Evolutionary conservation across 2,888 invertebrate genomes (phyloP).

Genomic region (Diplolepis rosae): DNA sequence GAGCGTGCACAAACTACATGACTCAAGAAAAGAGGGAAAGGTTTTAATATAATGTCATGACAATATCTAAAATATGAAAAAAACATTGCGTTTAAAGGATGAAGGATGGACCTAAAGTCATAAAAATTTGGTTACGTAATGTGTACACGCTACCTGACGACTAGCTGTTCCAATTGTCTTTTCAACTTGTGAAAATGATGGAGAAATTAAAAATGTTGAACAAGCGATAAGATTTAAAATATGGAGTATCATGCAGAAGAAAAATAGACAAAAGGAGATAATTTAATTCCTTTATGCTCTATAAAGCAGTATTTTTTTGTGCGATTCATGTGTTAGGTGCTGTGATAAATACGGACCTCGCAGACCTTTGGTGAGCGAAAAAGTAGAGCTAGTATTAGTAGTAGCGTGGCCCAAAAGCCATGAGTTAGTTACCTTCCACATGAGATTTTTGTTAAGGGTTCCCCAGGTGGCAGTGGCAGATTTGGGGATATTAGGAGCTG

Average conservation of each 20-base stretch:
- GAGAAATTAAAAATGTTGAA: neutral
- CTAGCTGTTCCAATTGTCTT: neutral
- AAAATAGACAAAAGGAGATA: neutral
- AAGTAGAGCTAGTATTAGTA: conserved; percentile 39
- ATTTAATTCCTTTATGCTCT: conserved; percentile 2
- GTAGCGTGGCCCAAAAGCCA: conserved; percentile 42
- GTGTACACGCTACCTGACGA: no score
- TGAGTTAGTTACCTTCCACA: conserved; percentile 78
- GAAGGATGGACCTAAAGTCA: no score
- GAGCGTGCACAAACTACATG: no score
- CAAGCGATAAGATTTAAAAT: neutral
- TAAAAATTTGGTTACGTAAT: no score
- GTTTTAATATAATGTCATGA: no score
- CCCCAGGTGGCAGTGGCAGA: conserved; percentile 79
- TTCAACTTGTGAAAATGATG: neutral
- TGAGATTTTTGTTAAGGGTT: conserved; percentile 79
- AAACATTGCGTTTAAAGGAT: no score
- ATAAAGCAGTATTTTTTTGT: conserved; percentile 16
- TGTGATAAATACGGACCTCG: conserved; percentile 1
- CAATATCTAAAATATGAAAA: no score
- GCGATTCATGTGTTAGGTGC: conserved; percentile 1
- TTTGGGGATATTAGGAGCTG: conserved; percentile 77
- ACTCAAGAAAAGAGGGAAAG: no score
- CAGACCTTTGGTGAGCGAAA: conserved; percentile 10
- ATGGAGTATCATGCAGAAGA: conserved; percentile 19